Evolutionary conservation across 2,113 vertebrate species (phyloP).

Genomic region (Heloderma charlesbogerti): DNA sequence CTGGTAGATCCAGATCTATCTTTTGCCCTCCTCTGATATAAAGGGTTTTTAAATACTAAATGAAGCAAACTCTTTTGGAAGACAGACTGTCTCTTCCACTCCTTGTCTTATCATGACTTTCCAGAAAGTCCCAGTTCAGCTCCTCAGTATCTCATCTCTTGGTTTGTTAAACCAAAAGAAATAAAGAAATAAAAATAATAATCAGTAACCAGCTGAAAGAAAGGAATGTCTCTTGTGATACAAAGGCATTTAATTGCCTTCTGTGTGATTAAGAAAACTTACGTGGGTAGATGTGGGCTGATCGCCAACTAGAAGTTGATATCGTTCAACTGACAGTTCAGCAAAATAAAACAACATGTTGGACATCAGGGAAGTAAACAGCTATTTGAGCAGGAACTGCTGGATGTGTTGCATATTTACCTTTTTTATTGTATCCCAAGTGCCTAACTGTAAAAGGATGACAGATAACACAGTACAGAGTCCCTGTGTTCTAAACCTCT

Average conservation of each 20-base stretch:
- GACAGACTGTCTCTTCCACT: conserved; percentile 28
- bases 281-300: conserved; percentile 61
- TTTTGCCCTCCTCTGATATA: neutral
- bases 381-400: conserved; percentile 67
- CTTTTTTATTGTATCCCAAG: conserved; percentile 45
- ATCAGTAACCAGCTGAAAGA: conserved; percentile 69
- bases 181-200: conserved; percentile 15
- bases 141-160: conserved; percentile 62
- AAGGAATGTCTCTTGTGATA: conserved; percentile 70
- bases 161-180: conserved; percentile 67
- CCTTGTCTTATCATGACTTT: conserved; percentile 47
- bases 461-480: conserved; percentile 45
- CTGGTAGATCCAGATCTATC: neutral
- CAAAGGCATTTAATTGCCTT: conserved; percentile 74
- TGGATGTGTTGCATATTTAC: conserved; percentile 52
- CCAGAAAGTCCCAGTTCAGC: conserved; percentile 66
- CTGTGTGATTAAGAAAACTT: conserved; percentile 67
- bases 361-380: conserved; percentile 66
- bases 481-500: neutral
- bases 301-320: conserved; percentile 63
- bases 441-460: conserved; percentile 68
- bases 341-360: conserved; percentile 59
- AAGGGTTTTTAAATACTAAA: conserved; percentile 19
- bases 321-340: conserved; percentile 71
- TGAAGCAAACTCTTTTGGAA: conserved; percentile 42